A percentile compares a stretch with the other conserved stretches of the same genome.
Conservation (phyloP, 1,140 invertebrate species). For the Saccostrea echinata region DNA sequence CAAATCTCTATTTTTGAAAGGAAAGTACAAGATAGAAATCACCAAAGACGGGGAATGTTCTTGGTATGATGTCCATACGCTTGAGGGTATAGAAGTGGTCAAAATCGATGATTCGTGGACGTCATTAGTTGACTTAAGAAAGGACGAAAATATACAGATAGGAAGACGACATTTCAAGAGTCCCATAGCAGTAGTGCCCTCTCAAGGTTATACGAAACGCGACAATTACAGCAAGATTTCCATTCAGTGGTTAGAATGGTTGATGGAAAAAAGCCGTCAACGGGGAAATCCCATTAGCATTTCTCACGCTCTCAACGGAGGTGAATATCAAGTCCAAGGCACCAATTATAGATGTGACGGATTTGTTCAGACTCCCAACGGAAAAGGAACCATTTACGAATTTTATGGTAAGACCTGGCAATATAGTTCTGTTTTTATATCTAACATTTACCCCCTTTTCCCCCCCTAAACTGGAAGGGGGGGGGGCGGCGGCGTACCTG, state of each 20-base stretch:
- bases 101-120: constrained; percentile 6
- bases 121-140: neutral
- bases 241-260: constrained; percentile 55
- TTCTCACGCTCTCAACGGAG: constrained; percentile 52
- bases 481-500: constrained; percentile 31
- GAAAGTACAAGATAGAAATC: constrained; percentile 38
- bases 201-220: constrained; percentile 39
- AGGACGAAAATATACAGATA: neutral
- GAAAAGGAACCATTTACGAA: constrained; percentile 48
- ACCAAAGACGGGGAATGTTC: neutral
- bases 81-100: neutral
- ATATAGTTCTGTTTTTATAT: neutral
- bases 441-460: constrained; percentile 22
- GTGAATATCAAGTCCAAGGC: constrained; percentile 36
- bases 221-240: constrained; percentile 51
- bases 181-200: constrained; percentile 50
- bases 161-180: constrained; percentile 35
- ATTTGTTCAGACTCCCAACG: neutral
- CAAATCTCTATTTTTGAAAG: constrained; percentile 42
- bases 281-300: constrained; percentile 22
- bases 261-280: constrained; percentile 43
- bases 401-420: constrained; percentile 55
- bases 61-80: neutral
- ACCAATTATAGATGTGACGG: constrained; percentile 52
- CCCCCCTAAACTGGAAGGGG: neutral